phyloP scores from a whole-genome alignment of 2,888 invertebrate species.

The Caenorhabditis uteleia region DNA sequence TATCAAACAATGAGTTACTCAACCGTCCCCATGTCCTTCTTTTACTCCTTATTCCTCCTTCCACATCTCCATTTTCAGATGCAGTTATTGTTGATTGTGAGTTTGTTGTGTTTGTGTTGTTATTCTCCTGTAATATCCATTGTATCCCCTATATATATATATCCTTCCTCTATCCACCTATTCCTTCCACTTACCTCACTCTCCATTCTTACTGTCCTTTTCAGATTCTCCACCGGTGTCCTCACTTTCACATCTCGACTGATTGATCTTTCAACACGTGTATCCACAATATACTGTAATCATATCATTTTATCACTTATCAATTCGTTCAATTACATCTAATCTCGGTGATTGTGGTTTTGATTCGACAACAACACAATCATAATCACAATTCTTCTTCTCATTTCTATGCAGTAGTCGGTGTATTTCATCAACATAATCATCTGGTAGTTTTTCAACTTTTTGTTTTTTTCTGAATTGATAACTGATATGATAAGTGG shows the following conservation, averaged over 20 bases:
- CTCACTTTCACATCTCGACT: no score
- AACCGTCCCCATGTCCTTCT: slow-evolving; percentile 33
- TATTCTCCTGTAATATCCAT: slow-evolving; percentile 37
- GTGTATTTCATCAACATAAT: slow-evolving; percentile 39
- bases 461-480: slow-evolving; percentile 14
- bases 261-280: no score
- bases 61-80: slow-evolving; percentile 13
- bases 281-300: slow-evolving; percentile 28
- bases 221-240: no score
- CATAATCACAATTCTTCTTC: slow-evolving; percentile 21
- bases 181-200: no score
- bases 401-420: slow-evolving; percentile 24
- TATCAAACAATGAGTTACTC: slow-evolving; percentile 30
- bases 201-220: no score
- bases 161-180: no score
- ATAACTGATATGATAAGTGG: not conserved
- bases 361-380: slow-evolving; percentile 33
- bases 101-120: slow-evolving; percentile 29
- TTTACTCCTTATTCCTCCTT: slow-evolving; percentile 17
- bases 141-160: no score
- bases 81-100: slow-evolving; percentile 26
- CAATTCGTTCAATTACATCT: slow-evolving; percentile 4
- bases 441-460: slow-evolving; percentile 33
- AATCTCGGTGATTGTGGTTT: slow-evolving; percentile 13
- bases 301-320: no score